Base-by-base conservation (phyloP, 2,888 invertebrate species). In the Dryobotodes eremita region DNA sequence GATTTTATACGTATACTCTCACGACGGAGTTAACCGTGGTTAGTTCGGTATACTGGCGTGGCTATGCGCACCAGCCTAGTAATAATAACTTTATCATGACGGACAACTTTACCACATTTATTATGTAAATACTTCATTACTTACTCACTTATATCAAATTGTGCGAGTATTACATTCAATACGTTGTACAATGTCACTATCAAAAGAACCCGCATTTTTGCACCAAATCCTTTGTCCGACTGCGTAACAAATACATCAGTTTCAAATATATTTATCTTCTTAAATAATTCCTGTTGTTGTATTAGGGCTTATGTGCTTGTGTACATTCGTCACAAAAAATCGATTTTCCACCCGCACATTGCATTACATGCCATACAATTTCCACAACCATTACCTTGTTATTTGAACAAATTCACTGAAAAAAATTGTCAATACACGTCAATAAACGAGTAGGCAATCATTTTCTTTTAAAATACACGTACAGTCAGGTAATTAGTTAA, bases 251-350 rank as follows among this genome's bases (percentile, higher is more conserved):
- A 64, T 78, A 73, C 36, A 73, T 50, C 59, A 66, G 36, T 68
- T 74, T 72, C 48, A 75, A 73, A 82, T 85, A 68, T 75, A 85
- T 77, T 77, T 77, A 77, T 77, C 81, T 72, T 75, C 57, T 36
- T 23, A 77, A 70, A 70, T 82, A 71, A 75, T 55, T 64, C 59
- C 20, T 55, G 17, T 59, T 64, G 48, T 73, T 46, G 48, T 64
- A 66, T 70, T 78, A 42, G 10, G n/a, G 48, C 48, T 36, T 55
- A 75, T 1, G n/a, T 26, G 72, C 62, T 66, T 77, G 77, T 80
- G 59, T 72, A 36, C 23, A 85, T 85, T 85, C 61, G 86, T 79
- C 79, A 82, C 82, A 75, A 74, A 23, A 73, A 79, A 84, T 82
- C 71, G 84, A 84, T 84, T 84, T 85, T 79, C 82, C 50, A 71